A percentile compares a stretch with the other conserved stretches of the same genome.
Conservation (phyloP, 2,113 vertebrate species). For the Cebus imitator region DNA sequence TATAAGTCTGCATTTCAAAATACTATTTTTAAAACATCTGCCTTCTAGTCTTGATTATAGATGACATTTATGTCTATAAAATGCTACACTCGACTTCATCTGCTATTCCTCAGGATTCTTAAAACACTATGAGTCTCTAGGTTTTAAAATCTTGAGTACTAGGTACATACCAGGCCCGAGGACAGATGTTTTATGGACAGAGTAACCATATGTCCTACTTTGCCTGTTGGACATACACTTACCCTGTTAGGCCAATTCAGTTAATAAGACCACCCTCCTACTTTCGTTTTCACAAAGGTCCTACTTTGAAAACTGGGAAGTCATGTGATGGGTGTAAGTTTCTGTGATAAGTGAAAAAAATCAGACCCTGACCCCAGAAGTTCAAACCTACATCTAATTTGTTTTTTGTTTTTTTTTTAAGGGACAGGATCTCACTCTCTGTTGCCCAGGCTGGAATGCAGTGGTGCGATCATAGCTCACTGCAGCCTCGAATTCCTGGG, state of each 20-base stretch:
- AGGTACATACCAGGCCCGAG: neutral
- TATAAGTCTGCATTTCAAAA: neutral
- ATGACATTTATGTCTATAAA: neutral
- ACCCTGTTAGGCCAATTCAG: neutral
- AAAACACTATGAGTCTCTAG: neutral
- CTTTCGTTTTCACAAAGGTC: neutral
- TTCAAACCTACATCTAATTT: neutral
- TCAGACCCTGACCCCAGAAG: neutral
- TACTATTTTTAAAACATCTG: neutral
- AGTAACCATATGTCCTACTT: neutral
- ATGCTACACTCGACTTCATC: neutral
- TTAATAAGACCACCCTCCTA: neutral
- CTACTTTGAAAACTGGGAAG: neutral
- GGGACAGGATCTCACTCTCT: too few relatives aligned
- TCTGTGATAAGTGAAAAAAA: neutral
- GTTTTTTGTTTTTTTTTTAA: too few relatives aligned
- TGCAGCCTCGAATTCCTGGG: too few relatives aligned
- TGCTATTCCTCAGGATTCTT: neutral
- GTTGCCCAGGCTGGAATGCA: too few relatives aligned
- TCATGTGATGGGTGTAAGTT: neutral
- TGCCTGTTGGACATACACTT: neutral
- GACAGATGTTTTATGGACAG: neutral
- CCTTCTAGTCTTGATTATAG: neutral
- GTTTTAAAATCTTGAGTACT: slow-evolving; percentile 1
- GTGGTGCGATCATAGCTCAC: too few relatives aligned